Conservation (phyloP, 2,888 invertebrate species). For the Archaeoteleia sp. region DNA sequence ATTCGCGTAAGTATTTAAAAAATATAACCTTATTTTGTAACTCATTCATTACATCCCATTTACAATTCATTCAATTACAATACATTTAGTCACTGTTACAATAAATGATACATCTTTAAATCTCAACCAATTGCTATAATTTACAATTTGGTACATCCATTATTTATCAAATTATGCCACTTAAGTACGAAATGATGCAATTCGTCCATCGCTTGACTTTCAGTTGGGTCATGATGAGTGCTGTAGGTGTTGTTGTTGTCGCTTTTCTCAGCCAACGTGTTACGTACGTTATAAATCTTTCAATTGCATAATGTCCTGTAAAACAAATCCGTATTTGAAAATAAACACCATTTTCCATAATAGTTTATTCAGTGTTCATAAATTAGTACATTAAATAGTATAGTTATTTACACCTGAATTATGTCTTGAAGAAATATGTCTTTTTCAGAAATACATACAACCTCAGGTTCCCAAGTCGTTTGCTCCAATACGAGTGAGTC, state of each 20-base stretch:
- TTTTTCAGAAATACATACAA: conserved; percentile 31
- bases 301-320: conserved; percentile 35
- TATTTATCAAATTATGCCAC: conserved; percentile 45
- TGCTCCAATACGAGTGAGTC: conserved; percentile 48
- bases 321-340: conserved; percentile 21
- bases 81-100: too few species aligned
- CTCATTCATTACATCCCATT: too few species aligned
- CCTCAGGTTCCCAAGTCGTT: conserved; percentile 22
- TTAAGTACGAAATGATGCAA: conserved; percentile 44
- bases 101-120: too few species aligned
- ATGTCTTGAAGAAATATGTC: too few species aligned
- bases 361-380: too few species aligned
- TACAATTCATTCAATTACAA: too few species aligned
- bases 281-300: conserved; percentile 49
- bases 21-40: too few species aligned
- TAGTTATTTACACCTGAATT: too few species aligned
- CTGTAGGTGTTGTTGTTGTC: conserved; percentile 39
- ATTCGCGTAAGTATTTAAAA: too few species aligned
- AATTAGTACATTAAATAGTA: conserved; percentile 3
- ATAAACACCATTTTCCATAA: conserved; percentile 1
- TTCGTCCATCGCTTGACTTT: conserved; percentile 46
- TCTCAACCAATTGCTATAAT: conserved; percentile 36
- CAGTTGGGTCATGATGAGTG: conserved; percentile 48
- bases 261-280: conserved; percentile 29
- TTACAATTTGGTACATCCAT: conserved; percentile 44